Conservation (phyloP, 1,140 invertebrate genomes). For the Oncopodura yosiiana region DNA sequence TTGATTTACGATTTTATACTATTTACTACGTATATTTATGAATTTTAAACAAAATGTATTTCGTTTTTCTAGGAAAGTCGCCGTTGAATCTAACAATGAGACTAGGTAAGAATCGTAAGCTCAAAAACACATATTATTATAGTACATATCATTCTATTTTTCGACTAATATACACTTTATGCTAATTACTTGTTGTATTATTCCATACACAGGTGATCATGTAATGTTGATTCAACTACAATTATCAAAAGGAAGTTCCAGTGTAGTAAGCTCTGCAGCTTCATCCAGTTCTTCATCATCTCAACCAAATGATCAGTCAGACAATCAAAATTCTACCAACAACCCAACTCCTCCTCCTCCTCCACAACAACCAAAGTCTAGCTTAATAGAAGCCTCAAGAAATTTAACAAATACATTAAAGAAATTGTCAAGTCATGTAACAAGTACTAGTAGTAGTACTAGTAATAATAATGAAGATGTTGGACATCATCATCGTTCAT, state of each 20-base stretch:
- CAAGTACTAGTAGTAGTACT: conserved; percentile 42
- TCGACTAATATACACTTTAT: too few species aligned
- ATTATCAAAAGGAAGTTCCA: conserved; percentile 60
- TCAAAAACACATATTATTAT: too few species aligned
- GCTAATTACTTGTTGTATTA: too few species aligned
- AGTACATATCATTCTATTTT: too few species aligned
- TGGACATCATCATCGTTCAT: conserved; percentile 6
- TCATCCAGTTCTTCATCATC: conserved; percentile 27
- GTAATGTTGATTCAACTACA: conserved; percentile 95
- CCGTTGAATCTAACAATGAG: conserved; percentile 89
- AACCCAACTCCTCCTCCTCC: conserved; percentile 11
- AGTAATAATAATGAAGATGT: too few species aligned
- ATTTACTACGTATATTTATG: too few species aligned
- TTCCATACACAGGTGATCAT: too few species aligned
- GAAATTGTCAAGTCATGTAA: conserved; percentile 78
- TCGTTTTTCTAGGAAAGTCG: conserved; percentile 84
- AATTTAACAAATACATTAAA: conserved; percentile 84
- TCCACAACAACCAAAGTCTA: conserved; percentile 37
- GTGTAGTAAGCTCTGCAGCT: conserved; percentile 33
- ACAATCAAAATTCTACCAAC: conserved; percentile 23
- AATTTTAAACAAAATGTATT: too few species aligned
- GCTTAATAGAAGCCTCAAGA: conserved; percentile 74
- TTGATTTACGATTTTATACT: too few species aligned
- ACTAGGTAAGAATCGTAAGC: too few species aligned
- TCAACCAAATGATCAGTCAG: conserved; percentile 34